Base-by-base conservation (phyloP, 2,113 vertebrate species). In the Euleptes europaea region DNA sequence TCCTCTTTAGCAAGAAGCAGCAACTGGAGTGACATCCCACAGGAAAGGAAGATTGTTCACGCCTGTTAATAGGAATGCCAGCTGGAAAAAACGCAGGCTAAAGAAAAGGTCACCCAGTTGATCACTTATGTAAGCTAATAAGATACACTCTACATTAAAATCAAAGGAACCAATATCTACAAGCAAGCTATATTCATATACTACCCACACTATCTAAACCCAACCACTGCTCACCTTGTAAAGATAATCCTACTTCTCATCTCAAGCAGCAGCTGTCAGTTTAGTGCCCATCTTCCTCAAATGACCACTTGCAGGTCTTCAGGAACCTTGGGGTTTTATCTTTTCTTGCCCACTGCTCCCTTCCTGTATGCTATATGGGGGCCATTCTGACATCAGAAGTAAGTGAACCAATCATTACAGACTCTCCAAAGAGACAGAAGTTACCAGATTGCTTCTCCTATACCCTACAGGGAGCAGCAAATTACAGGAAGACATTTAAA, bases 101-200 rank as follows among this genome's bases (percentile, higher is more conserved):
- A 66, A 78, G 10, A 40, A 72, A 85, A 85, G 77, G 54, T 63
- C 67, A 79, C 10, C 17, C 4, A 78, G 40, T 51, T 60, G n/a
- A 81, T 51, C 44, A 54, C 60, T 73, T 80, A 85, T 73, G 33
- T 73, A 80, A 80, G 23, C 40, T 85, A 79, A 80, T 31, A 72
- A 60, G 51, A 42, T 63, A 70, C n/a, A 35, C 42, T 19, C 79
- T 51, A 15, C 14, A 26, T 40, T 74, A 63, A 57, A 70, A 72
- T 60, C 21, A 73, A 65, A 85, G 69, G 38, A 73, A 73, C 67
- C 54, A 12, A 63, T 51, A n/a, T 85, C n/a, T 72, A 79, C 38
- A n/a, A 73, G 14, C 31, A 72, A 72, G 40, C 67, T 79, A 44
- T 54, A 72, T 47, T 80, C 60, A 65, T 6, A 73, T 5, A 12